Evolutionary conservation across 1,140 invertebrate species (phyloP).

Genomic region (Zaprionus gabonicus): DNA sequence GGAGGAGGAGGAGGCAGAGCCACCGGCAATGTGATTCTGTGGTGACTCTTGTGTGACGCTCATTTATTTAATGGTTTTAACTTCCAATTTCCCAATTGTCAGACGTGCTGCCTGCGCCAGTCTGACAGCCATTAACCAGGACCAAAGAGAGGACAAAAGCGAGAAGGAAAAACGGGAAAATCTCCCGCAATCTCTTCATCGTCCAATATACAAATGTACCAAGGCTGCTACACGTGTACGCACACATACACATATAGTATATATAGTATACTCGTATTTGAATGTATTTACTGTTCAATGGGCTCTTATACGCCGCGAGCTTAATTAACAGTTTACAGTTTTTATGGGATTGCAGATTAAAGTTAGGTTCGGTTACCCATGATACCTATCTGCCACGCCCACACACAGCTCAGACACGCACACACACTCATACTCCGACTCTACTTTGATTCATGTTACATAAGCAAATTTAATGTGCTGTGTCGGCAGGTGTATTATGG

Average conservation of each 20-base stretch:
- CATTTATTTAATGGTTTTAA: constrained; percentile 83
- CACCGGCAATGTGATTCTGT: constrained; percentile 44
- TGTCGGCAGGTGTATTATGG: constrained; percentile 30
- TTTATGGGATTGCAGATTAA: background rate
- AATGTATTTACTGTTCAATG: constrained; percentile 22
- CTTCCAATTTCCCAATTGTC: constrained; percentile 82
- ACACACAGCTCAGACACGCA: background rate
- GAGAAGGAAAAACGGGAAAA: constrained; percentile 23
- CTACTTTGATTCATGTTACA: constrained; percentile 10
- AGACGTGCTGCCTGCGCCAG: constrained; percentile 55
- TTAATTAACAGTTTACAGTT: constrained; percentile 38
- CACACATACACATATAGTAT: background rate
- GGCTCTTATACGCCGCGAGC: constrained; percentile 13
- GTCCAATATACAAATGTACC: constrained; percentile 6
- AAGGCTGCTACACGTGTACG: background rate
- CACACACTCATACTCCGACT: background rate
- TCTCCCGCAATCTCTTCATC: constrained; percentile 10
- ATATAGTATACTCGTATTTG: background rate
- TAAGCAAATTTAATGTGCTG: constrained; percentile 27
- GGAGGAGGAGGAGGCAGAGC: background rate
- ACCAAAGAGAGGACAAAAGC: constrained; percentile 20
- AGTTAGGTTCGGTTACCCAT: background rate
- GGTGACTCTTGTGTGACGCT: constrained; percentile 69
- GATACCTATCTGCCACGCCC: constrained; percentile 3
- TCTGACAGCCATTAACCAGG: constrained; percentile 67